Evolutionary conservation across 2,113 vertebrate species (phyloP).

Genomic region (Seriola aureovittata): DNA sequence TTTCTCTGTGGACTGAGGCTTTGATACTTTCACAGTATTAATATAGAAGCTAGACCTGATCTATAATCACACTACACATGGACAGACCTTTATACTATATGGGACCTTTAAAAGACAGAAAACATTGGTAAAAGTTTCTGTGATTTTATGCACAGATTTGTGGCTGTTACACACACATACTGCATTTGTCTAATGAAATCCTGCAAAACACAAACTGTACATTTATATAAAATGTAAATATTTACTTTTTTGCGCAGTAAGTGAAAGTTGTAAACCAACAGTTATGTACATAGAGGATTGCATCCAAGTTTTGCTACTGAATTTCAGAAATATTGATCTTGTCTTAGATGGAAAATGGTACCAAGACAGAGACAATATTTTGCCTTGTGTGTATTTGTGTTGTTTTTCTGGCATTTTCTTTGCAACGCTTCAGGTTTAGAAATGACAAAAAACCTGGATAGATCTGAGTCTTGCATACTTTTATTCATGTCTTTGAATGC

Average conservation of each 20-base stretch:
- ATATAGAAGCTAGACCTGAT: too few relatives aligned
- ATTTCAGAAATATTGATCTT: not conserved
- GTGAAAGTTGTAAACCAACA: not conserved
- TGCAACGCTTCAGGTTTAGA: not conserved
- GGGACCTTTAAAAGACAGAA: not conserved
- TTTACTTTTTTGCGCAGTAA: not conserved
- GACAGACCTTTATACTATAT: too few relatives aligned
- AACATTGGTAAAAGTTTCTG: too few relatives aligned
- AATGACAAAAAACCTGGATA: not conserved
- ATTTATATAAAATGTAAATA: conserved; percentile 13
- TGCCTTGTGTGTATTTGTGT: not conserved
- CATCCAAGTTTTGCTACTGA: not conserved
- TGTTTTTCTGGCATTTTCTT: not conserved
- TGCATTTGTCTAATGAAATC: not conserved
- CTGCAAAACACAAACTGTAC: not conserved
- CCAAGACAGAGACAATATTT: not conserved
- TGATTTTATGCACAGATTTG: not conserved
- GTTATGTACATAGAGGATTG: not conserved
- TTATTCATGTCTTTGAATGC: conserved; percentile 84
- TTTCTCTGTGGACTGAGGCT: too few relatives aligned
- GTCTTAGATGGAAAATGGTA: not conserved
- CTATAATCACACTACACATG: too few relatives aligned
- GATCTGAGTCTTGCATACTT: conserved; percentile 69
- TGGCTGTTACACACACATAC: not conserved
- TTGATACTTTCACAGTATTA: too few relatives aligned